These are phyloP conservation scores for Amphiprion percula DNA, from an alignment of 2,113 vertebrate species.

Conservation along the genomic window DNA sequence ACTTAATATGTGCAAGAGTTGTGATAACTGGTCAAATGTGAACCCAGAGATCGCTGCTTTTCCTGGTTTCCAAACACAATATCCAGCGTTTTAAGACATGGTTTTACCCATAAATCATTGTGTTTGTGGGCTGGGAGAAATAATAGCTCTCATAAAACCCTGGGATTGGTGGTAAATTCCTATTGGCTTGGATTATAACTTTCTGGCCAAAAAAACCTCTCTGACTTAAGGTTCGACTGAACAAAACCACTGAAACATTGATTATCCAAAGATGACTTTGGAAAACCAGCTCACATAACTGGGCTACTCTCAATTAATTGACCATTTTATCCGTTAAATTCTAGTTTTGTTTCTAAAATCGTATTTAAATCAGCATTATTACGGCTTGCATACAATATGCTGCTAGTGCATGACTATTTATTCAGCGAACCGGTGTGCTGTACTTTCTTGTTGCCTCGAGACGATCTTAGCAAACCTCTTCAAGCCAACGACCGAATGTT, in stretches of 20 bases:
- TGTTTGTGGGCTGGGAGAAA: not conserved
- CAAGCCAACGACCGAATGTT: slow-evolving; percentile 3
- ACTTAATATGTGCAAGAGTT: not conserved
- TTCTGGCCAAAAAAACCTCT: no score
- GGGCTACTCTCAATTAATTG: no score
- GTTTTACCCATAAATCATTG: not conserved
- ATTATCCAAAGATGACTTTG: slow-evolving; percentile 32
- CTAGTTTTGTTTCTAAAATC: not conserved
- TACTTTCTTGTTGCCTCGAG: slow-evolving; percentile 43
- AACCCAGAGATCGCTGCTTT: not conserved
- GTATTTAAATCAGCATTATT: not conserved
- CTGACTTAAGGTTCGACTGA: no score
- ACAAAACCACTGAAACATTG: no score
- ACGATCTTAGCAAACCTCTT: slow-evolving; percentile 7
- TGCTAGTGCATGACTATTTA: slow-evolving; percentile 58
- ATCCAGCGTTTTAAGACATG: not conserved
- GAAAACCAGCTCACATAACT: slow-evolving; percentile 20
- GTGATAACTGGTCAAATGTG: not conserved
- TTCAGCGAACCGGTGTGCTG: slow-evolving; percentile 22
- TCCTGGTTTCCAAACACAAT: not conserved
- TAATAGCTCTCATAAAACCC: not conserved
- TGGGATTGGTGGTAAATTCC: not conserved
- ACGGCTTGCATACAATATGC: slow-evolving; percentile 4
- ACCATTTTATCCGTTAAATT: not conserved
- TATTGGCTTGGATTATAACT: not conserved